Conservation (phyloP, 1,140 invertebrate species). For the Phenacoccus solenopsis region DNA sequence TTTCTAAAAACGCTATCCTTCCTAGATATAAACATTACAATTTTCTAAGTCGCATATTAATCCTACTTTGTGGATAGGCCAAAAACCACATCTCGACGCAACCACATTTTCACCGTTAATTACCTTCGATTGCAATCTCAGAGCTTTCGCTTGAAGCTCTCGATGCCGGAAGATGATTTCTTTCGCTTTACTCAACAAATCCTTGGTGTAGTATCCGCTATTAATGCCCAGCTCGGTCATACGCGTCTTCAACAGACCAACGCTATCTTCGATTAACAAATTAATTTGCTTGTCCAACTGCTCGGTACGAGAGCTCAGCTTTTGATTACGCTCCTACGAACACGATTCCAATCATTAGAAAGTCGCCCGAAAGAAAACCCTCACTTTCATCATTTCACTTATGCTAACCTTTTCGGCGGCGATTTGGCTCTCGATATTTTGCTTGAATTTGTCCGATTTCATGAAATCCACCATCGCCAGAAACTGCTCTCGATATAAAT, state of each 20-base stretch:
- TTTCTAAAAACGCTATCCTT: too few species aligned
- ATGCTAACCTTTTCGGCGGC: slow-evolving; percentile 55
- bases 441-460: slow-evolving; percentile 59
- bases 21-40: too few species aligned
- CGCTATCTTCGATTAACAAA: slow-evolving; percentile 78
- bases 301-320: slow-evolving; percentile 59
- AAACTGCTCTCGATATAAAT: slow-evolving; percentile 67
- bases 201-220: slow-evolving; percentile 56
- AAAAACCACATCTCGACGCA: too few species aligned
- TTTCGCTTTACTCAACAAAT: slow-evolving; percentile 77
- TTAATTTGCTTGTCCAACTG: slow-evolving; percentile 85
- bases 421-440: slow-evolving; percentile 61
- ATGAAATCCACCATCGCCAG: slow-evolving; percentile 67
- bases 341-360: slow-evolving; percentile 17
- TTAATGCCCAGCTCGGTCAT: slow-evolving; percentile 84
- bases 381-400: neutral
- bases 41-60: too few species aligned
- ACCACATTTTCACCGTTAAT: too few species aligned
- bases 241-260: slow-evolving; percentile 73
- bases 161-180: slow-evolving; percentile 85
- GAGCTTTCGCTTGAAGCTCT: slow-evolving; percentile 73
- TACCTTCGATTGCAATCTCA: slow-evolving; percentile 69
- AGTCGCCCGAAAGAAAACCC: neutral
- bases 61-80: too few species aligned
- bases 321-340: slow-evolving; percentile 63